Evolutionary conservation across 2,797 vertebrate genomes (phyloP).

Genomic region (Leuciscus waleckii): DNA sequence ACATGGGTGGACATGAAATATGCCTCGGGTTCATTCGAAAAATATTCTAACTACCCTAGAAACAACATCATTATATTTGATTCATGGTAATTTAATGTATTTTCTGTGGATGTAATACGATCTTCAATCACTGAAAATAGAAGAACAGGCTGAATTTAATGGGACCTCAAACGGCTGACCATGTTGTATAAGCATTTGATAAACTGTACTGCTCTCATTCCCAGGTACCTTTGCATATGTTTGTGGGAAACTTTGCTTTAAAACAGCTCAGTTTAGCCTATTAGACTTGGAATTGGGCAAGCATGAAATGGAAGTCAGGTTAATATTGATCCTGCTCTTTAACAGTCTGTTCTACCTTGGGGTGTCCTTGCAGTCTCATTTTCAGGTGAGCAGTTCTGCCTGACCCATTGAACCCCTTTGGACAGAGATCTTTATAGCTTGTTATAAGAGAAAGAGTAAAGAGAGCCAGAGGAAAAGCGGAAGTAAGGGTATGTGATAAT

Average conservation of each 20-base stretch:
- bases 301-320: conserved; percentile 99
- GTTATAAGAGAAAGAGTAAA: conserved; percentile 51
- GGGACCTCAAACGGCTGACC: conserved; percentile 24
- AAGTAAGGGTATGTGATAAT: not conserved
- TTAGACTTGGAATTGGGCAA: conserved; percentile 96
- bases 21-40: conserved; percentile 24
- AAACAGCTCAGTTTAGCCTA: conserved; percentile 83
- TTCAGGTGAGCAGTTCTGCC: conserved; percentile 79
- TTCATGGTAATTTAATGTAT: conserved; percentile 47
- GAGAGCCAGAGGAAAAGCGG: not conserved
- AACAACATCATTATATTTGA: conserved; percentile 55
- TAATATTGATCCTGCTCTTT: conserved; percentile 99
- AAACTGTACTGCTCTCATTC: not conserved
- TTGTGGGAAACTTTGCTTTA: conserved; percentile 49
- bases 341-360: conserved; percentile 88
- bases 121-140: conserved; percentile 31
- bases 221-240: conserved; percentile 15
- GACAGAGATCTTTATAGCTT: conserved; percentile 71
- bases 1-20: conserved; percentile 37
- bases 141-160: conserved; percentile 30
- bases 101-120: conserved; percentile 29
- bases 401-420: conserved; percentile 62
- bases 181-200: conserved; percentile 26
- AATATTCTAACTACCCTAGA: conserved; percentile 9
- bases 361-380: conserved; percentile 92